A percentile compares a stretch with the other conserved stretches of the same genome.
Evolutionary conservation across 53 echinoderm and acorn worm genomes (phyloP).

Genomic region (Apostichopus leukothele): DNA sequence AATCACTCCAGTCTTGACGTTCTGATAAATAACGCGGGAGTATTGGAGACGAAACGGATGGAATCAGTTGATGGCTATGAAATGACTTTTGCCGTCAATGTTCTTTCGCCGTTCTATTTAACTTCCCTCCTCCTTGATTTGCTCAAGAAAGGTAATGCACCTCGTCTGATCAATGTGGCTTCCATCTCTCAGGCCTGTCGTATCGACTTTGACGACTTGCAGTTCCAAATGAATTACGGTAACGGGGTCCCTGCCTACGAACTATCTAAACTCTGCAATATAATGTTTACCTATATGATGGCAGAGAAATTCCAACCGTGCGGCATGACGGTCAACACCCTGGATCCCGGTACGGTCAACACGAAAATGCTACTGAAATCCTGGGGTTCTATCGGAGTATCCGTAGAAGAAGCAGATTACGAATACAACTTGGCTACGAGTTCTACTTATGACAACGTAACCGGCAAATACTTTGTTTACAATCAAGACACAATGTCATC

Average conservation of each 20-base stretch:
- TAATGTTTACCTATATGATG: conserved; percentile 72
- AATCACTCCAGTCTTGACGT: conserved; percentile 63
- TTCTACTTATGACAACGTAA: conserved; percentile 52
- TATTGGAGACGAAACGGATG: conserved; percentile 43
- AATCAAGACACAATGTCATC: conserved; percentile 29
- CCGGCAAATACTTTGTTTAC: conserved; percentile 73
- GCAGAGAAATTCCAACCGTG: conserved; percentile 45
- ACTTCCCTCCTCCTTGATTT: conserved; percentile 73
- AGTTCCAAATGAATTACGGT: conserved; percentile 54
- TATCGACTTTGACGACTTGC: conserved; percentile 67
- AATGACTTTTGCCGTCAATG: conserved; percentile 84
- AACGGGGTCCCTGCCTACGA: conserved; percentile 66
- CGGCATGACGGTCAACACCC: conserved; percentile 69
- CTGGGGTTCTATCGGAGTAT: conserved; percentile 64
- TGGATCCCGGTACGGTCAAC: conserved; percentile 86
- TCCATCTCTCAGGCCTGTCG: conserved; percentile 70
- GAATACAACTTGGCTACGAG: conserved; percentile 64
- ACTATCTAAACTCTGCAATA: conserved; percentile 67
- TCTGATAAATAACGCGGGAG: conserved; percentile 85
- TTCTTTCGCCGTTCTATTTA: conserved; percentile 76
- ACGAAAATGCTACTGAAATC: conserved; percentile 65
- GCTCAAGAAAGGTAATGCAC: conserved; percentile 59
- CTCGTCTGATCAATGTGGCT: conserved; percentile 67
- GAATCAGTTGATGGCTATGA: conserved; percentile 73
- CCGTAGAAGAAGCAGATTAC: conserved; percentile 62